These are phyloP conservation scores for Amaurobius ferox DNA, from an alignment of 2,888 invertebrate species.

Conservation along the genomic window DNA sequence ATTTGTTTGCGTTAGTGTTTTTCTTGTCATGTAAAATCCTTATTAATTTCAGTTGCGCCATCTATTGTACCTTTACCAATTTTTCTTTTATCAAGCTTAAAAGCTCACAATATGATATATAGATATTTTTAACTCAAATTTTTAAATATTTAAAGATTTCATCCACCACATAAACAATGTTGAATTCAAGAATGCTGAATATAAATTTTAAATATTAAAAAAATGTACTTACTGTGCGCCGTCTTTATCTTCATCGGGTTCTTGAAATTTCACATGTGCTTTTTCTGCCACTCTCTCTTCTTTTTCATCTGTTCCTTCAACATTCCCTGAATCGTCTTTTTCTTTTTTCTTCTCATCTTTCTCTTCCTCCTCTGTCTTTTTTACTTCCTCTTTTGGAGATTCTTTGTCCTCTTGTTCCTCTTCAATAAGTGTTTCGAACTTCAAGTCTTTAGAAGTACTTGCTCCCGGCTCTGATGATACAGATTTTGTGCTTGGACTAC, in stretches of 20 bases:
- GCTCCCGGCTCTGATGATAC: constrained; percentile 53
- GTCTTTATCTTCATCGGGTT: neutral
- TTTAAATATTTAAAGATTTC: too few relatives aligned
- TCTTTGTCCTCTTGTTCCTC: constrained; percentile 39
- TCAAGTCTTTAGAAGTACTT: constrained; percentile 37
- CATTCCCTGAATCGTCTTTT: neutral
- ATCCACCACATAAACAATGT: too few relatives aligned
- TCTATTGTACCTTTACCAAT: too few relatives aligned
- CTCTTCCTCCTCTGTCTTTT: neutral
- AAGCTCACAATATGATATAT: too few relatives aligned
- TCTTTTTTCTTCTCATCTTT: constrained; percentile 5
- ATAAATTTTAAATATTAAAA: neutral
- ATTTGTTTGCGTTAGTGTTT: too few relatives aligned
- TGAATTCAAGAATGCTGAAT: too few relatives aligned
- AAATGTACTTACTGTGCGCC: neutral
- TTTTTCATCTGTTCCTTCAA: neutral
- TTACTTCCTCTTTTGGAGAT: neutral
- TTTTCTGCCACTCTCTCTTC: neutral
- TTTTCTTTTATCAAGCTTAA: too few relatives aligned
- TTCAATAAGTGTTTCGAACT: constrained; percentile 47
- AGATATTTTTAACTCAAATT: too few relatives aligned
- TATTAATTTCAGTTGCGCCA: too few relatives aligned
- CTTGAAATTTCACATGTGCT: constrained; percentile 20
- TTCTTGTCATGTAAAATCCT: too few relatives aligned
- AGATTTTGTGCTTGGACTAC: constrained; percentile 55